Base-by-base conservation (phyloP, 2,797 vertebrate species). In the Pantherophis vulpinus region DNA sequence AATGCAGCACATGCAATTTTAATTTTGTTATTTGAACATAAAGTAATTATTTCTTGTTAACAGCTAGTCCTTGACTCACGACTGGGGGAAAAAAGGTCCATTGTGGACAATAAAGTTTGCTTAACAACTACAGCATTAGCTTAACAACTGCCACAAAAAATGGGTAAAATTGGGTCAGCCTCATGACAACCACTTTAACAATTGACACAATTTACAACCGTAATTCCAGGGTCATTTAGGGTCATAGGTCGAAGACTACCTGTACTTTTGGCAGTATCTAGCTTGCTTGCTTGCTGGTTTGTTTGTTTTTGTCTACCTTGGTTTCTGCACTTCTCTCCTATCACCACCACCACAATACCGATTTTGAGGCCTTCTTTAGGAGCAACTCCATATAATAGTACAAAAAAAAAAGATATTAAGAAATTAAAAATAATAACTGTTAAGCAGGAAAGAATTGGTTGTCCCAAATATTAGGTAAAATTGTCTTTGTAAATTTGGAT, bases 391-490 rank as follows among this genome's bases (percentile, higher is more conserved):
- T 51, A 63, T 56, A 87, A 87, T 8, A 56, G 3, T 87, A 25
- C 51, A 61, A 63, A 66, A 90, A 27, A 20, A n/a, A 29, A 70
- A 55, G 9, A 16, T 90, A 29, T 23, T 4, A 25, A 54, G 47
- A 18, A 66, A 55, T 54, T 11, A 54, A 5, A 54, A 70, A 66
- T 70, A 55, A n/a, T 54, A 20, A 16, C 16, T 60, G 66, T 16
- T 37, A 56, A n/a, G 3, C 0, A 66, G 95, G 60, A 7, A 32
- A 94, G 32, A 0, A 0, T 74, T 25, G 54, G 54, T 37, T 86
- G 89, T 95, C 93, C 87, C 88, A 59, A 0, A 89, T 90, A 83
- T n/a, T 92, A 92, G 42, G 59, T 74, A 90, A 51, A 54, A 51
- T 23, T 10, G 2, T 74, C 16, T 74, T 74, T 74, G 32, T 37